Base-by-base conservation (phyloP, 2,888 invertebrate genomes). In the Elmis aenea region DNA sequence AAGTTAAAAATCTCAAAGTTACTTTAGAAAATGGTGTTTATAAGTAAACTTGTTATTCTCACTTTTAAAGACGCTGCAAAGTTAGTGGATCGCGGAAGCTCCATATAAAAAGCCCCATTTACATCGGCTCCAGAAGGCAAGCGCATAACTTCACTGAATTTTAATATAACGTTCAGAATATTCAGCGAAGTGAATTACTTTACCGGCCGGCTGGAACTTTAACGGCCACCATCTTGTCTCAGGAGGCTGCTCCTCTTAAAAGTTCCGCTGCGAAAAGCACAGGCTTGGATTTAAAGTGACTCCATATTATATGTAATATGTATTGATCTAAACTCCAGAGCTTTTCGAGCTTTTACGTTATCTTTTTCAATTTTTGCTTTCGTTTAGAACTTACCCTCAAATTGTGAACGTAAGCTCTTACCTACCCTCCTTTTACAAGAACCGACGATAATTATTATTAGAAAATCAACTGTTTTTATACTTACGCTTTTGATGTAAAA, bases 231-330 rank as follows among this genome's bases (percentile, higher is more conserved):
- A 64, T 65, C 54, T 65, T 65, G 64, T 63, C 64, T 57, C 65
- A 42, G 45, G 60, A 59, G 63, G 50, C 42, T 57, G 60, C 61
- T 63, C 61, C 60, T 49, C 63, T 65, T 64, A 61, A 64, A 64
- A 64, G 59, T 61, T 62, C 57, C 54, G 54, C 46, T 48, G 57
- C 58, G 60, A 52, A 56, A 54, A 50, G 51, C 52, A 48, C 44
- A 43, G 40, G 56, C 59, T 45, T 55, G 57, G 60, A 60, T 60
- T 60, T 60, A 58, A 52, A 55, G 52, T 55, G 59, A 59, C 61
- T 56, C 58, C 55, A 55, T 62, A 59, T 62, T 60, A 62, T 60
- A 62, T 54, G 59, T 60, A 62, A 62, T 61, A 57, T 50, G 54
- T 59, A 59, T 59, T 54, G 59, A 59, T 59, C 59, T 49, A 38